Evolutionary conservation across 1,140 invertebrate species (phyloP), one percentile per base, ranked within the genome.

Genomic region (Zelostemma sp.): DNA sequence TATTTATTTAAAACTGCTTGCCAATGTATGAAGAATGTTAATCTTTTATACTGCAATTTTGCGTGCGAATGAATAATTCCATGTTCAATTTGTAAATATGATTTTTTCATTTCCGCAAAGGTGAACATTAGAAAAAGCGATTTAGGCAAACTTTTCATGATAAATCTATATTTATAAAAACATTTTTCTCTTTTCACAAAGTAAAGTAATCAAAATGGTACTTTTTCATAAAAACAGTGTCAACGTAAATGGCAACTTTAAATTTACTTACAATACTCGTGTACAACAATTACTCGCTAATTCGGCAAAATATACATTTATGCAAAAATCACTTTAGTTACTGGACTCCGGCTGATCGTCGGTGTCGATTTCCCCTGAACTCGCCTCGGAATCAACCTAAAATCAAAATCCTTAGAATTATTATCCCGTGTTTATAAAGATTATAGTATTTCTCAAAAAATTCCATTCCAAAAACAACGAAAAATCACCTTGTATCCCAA

Each of bases 401-500:
- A 62, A 73, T 19, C 53, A 45, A 31, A 54, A 51, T n/a, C n/a
- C n/a, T n/a, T n/a, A n/a, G n/a, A n/a, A n/a, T n/a, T n/a, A n/a
- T n/a, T n/a, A n/a, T n/a, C n/a, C n/a, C n/a, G n/a, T n/a, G n/a
- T n/a, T n/a, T n/a, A n/a, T n/a, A n/a, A n/a, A n/a, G n/a, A n/a
- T n/a, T n/a, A n/a, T n/a, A n/a, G n/a, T n/a, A n/a, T n/a, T n/a
- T n/a, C n/a, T n/a, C n/a, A n/a, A 50, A 31, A 19, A 25, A 25
- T 4, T 25, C 8, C 21, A 31, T 31, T 40, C 1, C 11, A 57
- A 12, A n/a, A n/a, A n/a, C n/a, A n/a, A n/a, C n/a, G n/a, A n/a
- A 25, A 25, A 25, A 25, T 25, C 67, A 93, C 89, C 60, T 89
- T 87, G 76, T 93, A 89, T 8, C 93, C 93, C 6, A 94, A 83